Evolutionary conservation across 2,113 vertebrate genomes (phyloP).

Genomic region (Nerophis lumbriciformis): DNA sequence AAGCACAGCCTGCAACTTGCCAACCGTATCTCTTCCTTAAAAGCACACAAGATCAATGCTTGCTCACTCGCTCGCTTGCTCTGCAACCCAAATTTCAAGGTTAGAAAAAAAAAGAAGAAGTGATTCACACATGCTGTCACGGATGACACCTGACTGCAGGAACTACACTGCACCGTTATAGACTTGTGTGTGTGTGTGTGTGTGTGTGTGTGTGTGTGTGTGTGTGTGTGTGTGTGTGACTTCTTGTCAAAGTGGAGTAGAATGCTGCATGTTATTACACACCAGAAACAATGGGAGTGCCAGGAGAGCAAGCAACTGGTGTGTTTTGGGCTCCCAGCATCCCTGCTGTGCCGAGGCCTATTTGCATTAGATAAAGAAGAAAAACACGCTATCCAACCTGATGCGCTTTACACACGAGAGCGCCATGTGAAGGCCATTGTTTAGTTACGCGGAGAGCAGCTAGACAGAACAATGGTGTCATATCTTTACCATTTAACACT

Average conservation of each 20-base stretch:
- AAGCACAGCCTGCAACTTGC: constrained; percentile 36
- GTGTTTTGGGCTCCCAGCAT: constrained; percentile 34
- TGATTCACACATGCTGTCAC: constrained; percentile 6
- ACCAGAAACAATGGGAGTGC: constrained; percentile 41
- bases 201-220: background rate
- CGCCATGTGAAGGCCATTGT: constrained; percentile 24
- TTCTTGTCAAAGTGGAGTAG: constrained; percentile 51
- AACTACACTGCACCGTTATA: background rate
- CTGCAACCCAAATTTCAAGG: constrained; percentile 20
- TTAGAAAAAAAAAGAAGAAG: no score
- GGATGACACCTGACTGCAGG: constrained; percentile 8
- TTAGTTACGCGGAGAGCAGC: constrained; percentile 31
- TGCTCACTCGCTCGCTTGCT: constrained; percentile 1
- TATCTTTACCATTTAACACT: constrained; percentile 59
- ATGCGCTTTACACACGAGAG: background rate
- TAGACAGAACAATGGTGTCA: constrained; percentile 42
- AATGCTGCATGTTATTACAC: constrained; percentile 37
- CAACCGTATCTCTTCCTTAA: constrained; percentile 33
- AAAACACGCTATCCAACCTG: constrained; percentile 1
- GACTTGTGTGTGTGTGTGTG: background rate
- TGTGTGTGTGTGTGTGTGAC: constrained; percentile 8
- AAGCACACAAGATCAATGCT: constrained; percentile 11
- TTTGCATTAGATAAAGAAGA: constrained; percentile 54
- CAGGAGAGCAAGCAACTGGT: constrained; percentile 2
- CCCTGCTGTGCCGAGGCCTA: constrained; percentile 20